Percentiles rank a stretch among this genome's conserved stretches.
These are phyloP conservation scores for Hoplias malabaricus DNA, from an alignment of 2,113 vertebrate genomes.

Conservation along the genomic window DNA sequence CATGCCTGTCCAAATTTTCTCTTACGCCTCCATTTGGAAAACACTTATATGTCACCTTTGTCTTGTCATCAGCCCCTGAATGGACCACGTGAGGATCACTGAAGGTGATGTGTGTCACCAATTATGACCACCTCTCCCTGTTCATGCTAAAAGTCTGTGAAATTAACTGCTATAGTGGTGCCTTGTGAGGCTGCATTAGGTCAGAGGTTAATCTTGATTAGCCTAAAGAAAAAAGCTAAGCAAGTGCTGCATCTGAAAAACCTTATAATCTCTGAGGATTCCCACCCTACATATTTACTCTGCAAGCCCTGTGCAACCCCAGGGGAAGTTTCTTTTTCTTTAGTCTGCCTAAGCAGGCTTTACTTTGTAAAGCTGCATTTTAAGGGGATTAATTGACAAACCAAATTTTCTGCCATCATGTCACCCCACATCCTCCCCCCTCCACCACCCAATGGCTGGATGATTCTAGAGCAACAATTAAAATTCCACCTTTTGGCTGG, in stretches of 20 bases:
- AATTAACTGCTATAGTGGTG: slow-evolving; percentile 52
- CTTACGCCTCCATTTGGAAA: slow-evolving; percentile 69
- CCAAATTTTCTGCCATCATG: slow-evolving; percentile 56
- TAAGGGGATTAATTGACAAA: slow-evolving; percentile 59
- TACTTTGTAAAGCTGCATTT: slow-evolving; percentile 57
- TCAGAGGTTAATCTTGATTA: slow-evolving; percentile 70
- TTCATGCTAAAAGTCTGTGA: slow-evolving; percentile 55
- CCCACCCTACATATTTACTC: slow-evolving; percentile 54
- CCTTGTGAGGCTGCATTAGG: slow-evolving; percentile 42
- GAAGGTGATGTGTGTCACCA: slow-evolving; percentile 65
- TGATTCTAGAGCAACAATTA: slow-evolving; percentile 68
- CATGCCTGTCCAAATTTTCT: slow-evolving; percentile 65
- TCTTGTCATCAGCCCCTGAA: slow-evolving; percentile 56
- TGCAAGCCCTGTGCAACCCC: slow-evolving; percentile 42
- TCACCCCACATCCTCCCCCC: background rate
- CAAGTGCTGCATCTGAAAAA: slow-evolving; percentile 71
- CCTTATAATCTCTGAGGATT: slow-evolving; percentile 57
- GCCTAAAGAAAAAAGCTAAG: slow-evolving; percentile 64
- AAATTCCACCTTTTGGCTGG: slow-evolving; percentile 64
- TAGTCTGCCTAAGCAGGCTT: slow-evolving; percentile 47
- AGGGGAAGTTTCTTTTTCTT: slow-evolving; percentile 58
- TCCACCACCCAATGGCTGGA: slow-evolving; percentile 49
- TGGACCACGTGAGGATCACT: slow-evolving; percentile 66
- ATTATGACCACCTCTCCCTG: slow-evolving; percentile 62
- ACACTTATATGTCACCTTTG: slow-evolving; percentile 54